Conservation (phyloP, 2,888 invertebrate species). For the Drosophila subsilvestris region DNA sequence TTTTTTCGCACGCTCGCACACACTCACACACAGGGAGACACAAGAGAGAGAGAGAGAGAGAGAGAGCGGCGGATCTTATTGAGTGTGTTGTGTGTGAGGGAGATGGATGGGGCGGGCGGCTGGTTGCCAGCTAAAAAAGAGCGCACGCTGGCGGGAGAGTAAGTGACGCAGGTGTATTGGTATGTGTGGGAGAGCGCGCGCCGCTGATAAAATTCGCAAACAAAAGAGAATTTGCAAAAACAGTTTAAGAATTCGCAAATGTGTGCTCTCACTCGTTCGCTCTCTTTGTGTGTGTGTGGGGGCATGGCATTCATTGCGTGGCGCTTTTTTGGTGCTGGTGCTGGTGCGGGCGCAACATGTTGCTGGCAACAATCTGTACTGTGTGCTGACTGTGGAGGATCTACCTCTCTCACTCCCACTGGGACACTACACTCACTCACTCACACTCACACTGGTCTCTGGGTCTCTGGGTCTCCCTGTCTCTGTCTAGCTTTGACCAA, state of each 20-base stretch:
- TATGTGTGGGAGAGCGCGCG: constrained; percentile 22
- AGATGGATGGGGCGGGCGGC: not conserved
- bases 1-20: constrained; percentile 7
- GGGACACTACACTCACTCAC: not conserved
- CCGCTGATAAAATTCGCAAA: constrained; percentile 58
- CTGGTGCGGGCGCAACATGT: not conserved
- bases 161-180: constrained; percentile 38
- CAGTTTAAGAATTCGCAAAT: constrained; percentile 56
- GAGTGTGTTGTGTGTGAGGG: not conserved
- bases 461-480: constrained; percentile 9
- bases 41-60: constrained; percentile 11
- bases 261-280: constrained; percentile 22
- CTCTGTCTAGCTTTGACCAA: constrained; percentile 41
- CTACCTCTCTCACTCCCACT: constrained; percentile 1
- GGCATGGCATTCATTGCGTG: not conserved
- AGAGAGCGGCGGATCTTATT: constrained; percentile 23
- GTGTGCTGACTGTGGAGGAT: not conserved
- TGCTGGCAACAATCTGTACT: not conserved
- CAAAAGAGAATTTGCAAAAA: constrained; percentile 71
- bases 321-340: not conserved
- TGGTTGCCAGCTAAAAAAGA: not conserved
- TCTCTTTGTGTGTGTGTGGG: constrained; percentile 2
- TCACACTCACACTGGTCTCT: constrained; percentile 3
- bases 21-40: constrained; percentile 1
- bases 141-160: not conserved